Evolutionary conservation across 92 coral and sea anemone genomes (phyloP).

Genomic region (Phenganax marumi): DNA sequence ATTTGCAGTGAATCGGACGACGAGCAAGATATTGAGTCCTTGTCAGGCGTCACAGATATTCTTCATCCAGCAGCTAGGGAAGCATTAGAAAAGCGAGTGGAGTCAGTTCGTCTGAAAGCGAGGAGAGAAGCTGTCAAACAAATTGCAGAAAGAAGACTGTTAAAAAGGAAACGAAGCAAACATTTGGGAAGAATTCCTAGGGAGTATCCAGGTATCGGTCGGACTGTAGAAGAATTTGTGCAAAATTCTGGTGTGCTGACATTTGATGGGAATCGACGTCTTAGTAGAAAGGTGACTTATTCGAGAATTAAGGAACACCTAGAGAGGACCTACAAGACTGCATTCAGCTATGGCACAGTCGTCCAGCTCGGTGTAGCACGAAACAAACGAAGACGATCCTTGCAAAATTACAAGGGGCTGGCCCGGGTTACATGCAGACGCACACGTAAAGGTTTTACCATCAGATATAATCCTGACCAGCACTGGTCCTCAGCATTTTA

Average conservation of each 20-base stretch:
- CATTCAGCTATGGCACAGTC: slow-evolving; percentile 57
- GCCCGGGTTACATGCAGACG: slow-evolving; percentile 53
- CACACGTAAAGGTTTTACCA: slow-evolving; percentile 56
- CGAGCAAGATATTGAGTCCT: slow-evolving; percentile 20
- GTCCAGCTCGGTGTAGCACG: slow-evolving; percentile 58
- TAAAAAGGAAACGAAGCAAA: slow-evolving; percentile 48
- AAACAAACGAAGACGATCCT: slow-evolving; percentile 45
- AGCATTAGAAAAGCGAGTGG: slow-evolving; percentile 21
- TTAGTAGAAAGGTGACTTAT: slow-evolving; percentile 23
- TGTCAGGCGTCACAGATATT: slow-evolving; percentile 26
- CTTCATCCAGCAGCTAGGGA: slow-evolving; percentile 36
- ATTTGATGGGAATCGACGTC: slow-evolving; percentile 43
- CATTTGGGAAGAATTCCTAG: slow-evolving; percentile 47
- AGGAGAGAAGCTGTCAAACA: slow-evolving; percentile 31
- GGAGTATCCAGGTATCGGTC: slow-evolving; percentile 53
- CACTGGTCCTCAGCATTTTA: slow-evolving; percentile 59
- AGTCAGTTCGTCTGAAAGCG: slow-evolving; percentile 26
- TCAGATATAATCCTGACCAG: slow-evolving; percentile 50
- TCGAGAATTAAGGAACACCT: slow-evolving; percentile 52
- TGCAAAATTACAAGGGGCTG: slow-evolving; percentile 51
- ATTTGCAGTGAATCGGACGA: slow-evolving; percentile 33
- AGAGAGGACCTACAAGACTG: slow-evolving; percentile 43
- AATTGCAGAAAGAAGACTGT: slow-evolving; percentile 36
- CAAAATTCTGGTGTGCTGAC: slow-evolving; percentile 45
- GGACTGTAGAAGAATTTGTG: slow-evolving; percentile 38